These are phyloP conservation scores for Xestia ashworthii DNA, from an alignment of 2,888 invertebrate species.

Conservation along the genomic window DNA sequence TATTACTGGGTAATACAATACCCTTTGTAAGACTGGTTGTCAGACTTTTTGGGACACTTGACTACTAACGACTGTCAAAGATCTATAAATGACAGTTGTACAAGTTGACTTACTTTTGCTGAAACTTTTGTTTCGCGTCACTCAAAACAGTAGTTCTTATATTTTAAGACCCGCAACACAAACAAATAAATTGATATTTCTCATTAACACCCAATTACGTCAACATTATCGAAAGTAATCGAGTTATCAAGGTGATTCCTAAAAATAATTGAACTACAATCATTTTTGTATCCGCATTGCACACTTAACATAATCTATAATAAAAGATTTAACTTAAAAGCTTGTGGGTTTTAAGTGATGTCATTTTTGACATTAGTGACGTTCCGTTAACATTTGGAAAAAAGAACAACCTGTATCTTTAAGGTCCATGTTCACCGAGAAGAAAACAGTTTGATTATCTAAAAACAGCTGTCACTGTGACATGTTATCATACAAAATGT, in stretches of 20 bases:
- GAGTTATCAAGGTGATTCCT: conserved; percentile 44
- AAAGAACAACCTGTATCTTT: neutral
- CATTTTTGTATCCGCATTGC: conserved; percentile 44
- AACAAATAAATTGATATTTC: conserved; percentile 28
- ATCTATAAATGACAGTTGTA: no score
- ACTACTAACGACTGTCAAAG: no score
- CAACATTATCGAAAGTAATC: conserved; percentile 31
- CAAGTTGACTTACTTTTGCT: no score
- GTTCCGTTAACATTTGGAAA: neutral
- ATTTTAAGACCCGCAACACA: neutral
- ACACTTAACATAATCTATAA: conserved; percentile 13
- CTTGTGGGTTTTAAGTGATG: conserved; percentile 19
- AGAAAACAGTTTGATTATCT: no score
- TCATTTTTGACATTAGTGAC: conserved; percentile 18
- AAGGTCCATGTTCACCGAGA: neutral
- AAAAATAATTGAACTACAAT: conserved; percentile 44
- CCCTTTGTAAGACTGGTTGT: no score
- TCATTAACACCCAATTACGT: conserved; percentile 7
- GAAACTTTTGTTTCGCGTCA: no score
- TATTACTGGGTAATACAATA: no score
- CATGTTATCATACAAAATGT: no score
- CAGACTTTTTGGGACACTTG: no score
- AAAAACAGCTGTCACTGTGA: no score
- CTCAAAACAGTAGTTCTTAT: neutral
- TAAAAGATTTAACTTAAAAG: conserved; percentile 16